phyloP scores from a whole-genome alignment of 2,888 invertebrate genomes.

The Heliconius erato region DNA sequence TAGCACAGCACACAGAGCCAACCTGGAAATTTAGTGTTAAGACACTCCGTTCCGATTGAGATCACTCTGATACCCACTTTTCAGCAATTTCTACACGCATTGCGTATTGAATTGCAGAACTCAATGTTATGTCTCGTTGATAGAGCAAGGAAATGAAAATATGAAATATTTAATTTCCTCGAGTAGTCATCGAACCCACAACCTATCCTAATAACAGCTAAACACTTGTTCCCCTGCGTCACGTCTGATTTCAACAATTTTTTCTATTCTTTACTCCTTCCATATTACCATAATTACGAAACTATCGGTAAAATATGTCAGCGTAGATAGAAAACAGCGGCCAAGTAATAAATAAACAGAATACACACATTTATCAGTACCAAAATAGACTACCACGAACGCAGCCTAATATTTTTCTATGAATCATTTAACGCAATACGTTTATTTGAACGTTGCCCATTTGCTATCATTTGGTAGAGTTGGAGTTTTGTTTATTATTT shows the following conservation, averaged over 20 bases:
- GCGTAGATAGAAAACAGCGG: slow-evolving; percentile 26
- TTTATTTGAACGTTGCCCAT: slow-evolving; percentile 32
- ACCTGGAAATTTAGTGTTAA: no score
- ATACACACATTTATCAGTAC: slow-evolving; percentile 34
- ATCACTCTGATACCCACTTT: no score
- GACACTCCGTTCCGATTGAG: no score
- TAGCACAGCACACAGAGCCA: no score
- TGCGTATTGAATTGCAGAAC: no score
- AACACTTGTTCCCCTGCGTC: no score
- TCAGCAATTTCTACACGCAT: no score
- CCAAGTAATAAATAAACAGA: slow-evolving; percentile 40
- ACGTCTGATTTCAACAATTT: not conserved
- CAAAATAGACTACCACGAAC: slow-evolving; percentile 28
- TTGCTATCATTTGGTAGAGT: slow-evolving; percentile 25
- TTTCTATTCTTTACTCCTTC: not conserved
- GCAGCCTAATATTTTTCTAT: slow-evolving; percentile 51
- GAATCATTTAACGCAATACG: slow-evolving; percentile 53
- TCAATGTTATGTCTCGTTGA: no score
- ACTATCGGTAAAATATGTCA: slow-evolving; percentile 23
- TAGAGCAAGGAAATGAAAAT: no score
- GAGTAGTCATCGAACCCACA: not conserved
- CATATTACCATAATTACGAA: slow-evolving; percentile 18
- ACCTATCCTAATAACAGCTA: no score
- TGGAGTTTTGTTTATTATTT: slow-evolving; percentile 46
- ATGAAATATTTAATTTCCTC: not conserved